These are phyloP conservation scores for Ceyx melanurus DNA, from an alignment of 2,113 vertebrate genomes.

Conservation along the genomic window DNA sequence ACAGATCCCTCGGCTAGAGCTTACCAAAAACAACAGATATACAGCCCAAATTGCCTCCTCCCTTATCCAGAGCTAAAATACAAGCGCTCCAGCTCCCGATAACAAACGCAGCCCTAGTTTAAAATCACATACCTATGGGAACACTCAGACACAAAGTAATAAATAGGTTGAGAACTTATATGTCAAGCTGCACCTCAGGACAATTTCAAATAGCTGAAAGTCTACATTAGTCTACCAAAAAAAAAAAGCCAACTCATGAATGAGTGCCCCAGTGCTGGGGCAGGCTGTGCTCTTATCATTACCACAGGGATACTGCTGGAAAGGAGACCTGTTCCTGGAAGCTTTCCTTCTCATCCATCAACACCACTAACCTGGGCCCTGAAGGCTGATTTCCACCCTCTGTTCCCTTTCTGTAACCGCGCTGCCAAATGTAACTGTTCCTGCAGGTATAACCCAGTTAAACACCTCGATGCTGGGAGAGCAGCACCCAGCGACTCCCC, in stretches of 20 bases:
- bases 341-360: not conserved
- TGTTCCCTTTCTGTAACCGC: not conserved
- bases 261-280: not conserved
- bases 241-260: slow-evolving; percentile 43
- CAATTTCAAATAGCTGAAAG: slow-evolving; percentile 41
- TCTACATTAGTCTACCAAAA: slow-evolving; percentile 7
- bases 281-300: not conserved
- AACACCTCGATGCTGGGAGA: rapidly evolving
- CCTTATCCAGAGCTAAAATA: not conserved
- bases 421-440: not conserved
- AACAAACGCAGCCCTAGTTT: slow-evolving; percentile 4
- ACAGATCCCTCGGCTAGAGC: not conserved
- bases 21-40: not conserved
- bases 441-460: not conserved
- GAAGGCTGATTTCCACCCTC: not conserved
- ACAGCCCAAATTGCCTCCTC: not conserved
- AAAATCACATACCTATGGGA: not conserved
- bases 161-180: slow-evolving; percentile 11
- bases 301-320: not conserved
- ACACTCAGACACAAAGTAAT: not conserved
- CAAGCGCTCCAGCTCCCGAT: not conserved
- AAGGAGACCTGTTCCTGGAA: not conserved
- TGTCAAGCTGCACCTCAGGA: slow-evolving; percentile 33
- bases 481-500: rapidly evolving
- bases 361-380: not conserved